Base-by-base conservation (phyloP, 53 echinoderm and acorn worm genomes). In the Luidia sarsii region DNA sequence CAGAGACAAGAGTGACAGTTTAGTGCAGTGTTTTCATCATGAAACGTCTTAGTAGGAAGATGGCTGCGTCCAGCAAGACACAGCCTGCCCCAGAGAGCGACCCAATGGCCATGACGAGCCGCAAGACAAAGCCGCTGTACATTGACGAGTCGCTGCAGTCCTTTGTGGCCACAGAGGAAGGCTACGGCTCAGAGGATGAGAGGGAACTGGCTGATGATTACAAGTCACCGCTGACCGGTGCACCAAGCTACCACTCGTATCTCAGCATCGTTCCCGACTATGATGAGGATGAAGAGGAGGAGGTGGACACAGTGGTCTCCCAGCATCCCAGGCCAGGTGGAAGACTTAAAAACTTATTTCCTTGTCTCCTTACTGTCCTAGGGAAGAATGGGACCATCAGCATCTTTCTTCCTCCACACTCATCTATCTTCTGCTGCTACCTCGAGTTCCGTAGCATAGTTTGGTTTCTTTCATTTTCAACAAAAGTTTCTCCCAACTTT, bases 211-310 rank as follows among this genome's bases (percentile, higher is more conserved):
- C 67, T 14, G 83, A 94, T 20, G 86, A 88, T 32, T 90, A 88
- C 50, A 85, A 64, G 19, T 90, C 90, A 21, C 90, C 82, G 8
- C 75, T 94, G 49, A 86, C 79, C 6, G 82, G 57, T 20, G 90
- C 90, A 0, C 90, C 94, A 1, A 90, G 87, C 39, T 94, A 90
- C 54, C 86, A 82, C 32, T 83, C 88, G 3, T 94, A 94, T 68
- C 67, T 94, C 63, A 85, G 90, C 35, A 72, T 94, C 38, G 94
- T 94, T 18, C 83, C 83, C 3, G 83, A 82, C 32, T 68, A 83
- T 48, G 80, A 73, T 34, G 88, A 61, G 16, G 88, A 83, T 24
- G 20, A 48, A 7, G 84, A 70, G 29, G 74, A 74, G 0, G 54
- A 52, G 14, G 4, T 11, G 21, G 51, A 29, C 2, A 25, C 38